Base-by-base conservation (phyloP, 2,888 invertebrate species). In the Gandaritis pyraliata region DNA sequence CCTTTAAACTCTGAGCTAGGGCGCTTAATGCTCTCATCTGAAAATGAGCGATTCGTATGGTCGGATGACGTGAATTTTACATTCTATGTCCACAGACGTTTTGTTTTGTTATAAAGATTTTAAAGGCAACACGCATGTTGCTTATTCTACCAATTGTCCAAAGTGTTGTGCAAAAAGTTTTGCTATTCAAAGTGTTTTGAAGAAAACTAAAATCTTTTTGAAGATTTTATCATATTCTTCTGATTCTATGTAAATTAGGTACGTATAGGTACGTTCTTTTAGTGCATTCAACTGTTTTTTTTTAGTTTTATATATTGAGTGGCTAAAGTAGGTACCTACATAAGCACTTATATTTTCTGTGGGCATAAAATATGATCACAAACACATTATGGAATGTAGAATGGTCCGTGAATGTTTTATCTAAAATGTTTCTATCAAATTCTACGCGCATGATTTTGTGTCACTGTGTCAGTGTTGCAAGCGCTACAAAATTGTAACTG, bases 1-100 rank as follows among this genome's bases (percentile, higher is more conserved):
- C 95, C 95, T 90, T 96, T 96, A 82, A 96, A 95, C 93, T 97
- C 97, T 93, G 97, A 97, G 93, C 96, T 96, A 85, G 97, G 96
- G 91, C 97, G 95, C 88, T 95, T 96, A 86, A 95, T 94, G 86
- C 94, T 94, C 86, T 96, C 96, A 90, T 96, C 95, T 96, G 87
- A 83, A 91, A 92, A 87, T 85, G 85, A 88, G 86, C 83, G 89
- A 85, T 75, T 87, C 86, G 90, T 89, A 88, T 89, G 90, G 84
- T 81, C 77, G 76, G 83, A 84, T 88, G 88, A 82, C 74, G 86
- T 85, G 87, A 81, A 81, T 66, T 72, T 85, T 83, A 85, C 82
- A 78, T 82, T 85, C 86, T 85, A 86, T 80, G 75, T 80, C 86
- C 82, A 83, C 78, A 74, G 78, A 51, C n/a, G 5, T 50, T 53